Conservation (phyloP, 2,113 vertebrate genomes). For the Megaceryle maxima region DNA sequence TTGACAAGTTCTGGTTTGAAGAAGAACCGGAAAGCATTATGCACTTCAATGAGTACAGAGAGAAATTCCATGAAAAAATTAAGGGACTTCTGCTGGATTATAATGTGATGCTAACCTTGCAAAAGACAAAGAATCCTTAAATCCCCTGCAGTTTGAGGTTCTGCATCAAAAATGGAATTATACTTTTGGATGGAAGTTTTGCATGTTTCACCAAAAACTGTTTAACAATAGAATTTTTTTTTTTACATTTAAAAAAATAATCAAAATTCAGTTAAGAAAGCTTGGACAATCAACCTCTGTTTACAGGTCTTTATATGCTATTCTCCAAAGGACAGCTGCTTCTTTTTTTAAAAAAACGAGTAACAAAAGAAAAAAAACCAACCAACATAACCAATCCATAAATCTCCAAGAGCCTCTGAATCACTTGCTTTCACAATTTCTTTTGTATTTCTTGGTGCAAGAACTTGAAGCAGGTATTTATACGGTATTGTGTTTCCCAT, state of each 20-base stretch:
- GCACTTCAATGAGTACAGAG: slow-evolving; percentile 96
- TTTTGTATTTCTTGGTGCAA: slow-evolving; percentile 10
- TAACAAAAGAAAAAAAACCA: neutral
- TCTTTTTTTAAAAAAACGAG: neutral
- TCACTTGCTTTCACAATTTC: neutral
- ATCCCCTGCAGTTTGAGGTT: slow-evolving; percentile 43
- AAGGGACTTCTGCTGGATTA: slow-evolving; percentile 83
- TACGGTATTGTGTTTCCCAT: slow-evolving; percentile 12
- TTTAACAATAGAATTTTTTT: slow-evolving; percentile 24
- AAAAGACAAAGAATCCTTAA: slow-evolving; percentile 56
- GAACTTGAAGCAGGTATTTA: slow-evolving; percentile 56
- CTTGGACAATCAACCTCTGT: slow-evolving; percentile 81
- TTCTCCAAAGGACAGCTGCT: slow-evolving; percentile 70
- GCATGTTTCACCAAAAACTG: slow-evolving; percentile 58
- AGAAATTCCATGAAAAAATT: slow-evolving; percentile 91
- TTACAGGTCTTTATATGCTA: slow-evolving; percentile 73
- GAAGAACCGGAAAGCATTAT: slow-evolving; percentile 97
- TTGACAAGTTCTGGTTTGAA: slow-evolving; percentile 96
- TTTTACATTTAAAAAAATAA: slow-evolving; percentile 47
- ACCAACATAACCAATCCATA: neutral
- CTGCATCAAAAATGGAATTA: slow-evolving; percentile 55
- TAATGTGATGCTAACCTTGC: slow-evolving; percentile 79
- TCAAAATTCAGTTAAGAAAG: slow-evolving; percentile 71
- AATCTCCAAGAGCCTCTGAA: slow-evolving; percentile 53
- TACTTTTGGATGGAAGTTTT: slow-evolving; percentile 53